Conservation (phyloP, 2,797 vertebrate species). For the Psittacula derbiana region DNA sequence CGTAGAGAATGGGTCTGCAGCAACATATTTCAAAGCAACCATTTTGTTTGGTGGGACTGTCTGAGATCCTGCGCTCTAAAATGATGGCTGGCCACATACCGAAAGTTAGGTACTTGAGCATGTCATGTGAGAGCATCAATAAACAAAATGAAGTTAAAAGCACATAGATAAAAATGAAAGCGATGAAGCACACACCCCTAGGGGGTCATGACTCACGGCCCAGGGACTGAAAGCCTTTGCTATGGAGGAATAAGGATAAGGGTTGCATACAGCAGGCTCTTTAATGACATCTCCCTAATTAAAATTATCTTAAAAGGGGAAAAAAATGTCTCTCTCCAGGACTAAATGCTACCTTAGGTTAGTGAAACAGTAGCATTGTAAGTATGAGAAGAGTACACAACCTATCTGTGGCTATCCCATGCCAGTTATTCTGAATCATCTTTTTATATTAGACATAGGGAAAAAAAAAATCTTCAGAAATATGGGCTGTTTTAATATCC, state of each 20-base stretch:
- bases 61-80: neutral
- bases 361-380: neutral
- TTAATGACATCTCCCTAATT: conserved; percentile 41
- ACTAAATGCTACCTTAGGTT: conserved; percentile 18
- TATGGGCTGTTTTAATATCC: conserved; percentile 61
- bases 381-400: neutral
- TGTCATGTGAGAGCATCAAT: neutral
- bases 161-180: neutral
- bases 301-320: conserved; percentile 1
- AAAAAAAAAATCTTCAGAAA: conserved; percentile 43
- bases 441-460: conserved; percentile 9
- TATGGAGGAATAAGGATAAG: conserved; percentile 48
- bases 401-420: neutral
- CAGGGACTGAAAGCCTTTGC: conserved; percentile 27
- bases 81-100: neutral
- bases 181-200: neutral
- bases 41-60: neutral
- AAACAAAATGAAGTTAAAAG: neutral
- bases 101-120: neutral
- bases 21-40: neutral
- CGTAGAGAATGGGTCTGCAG: neutral
- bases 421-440: conserved; percentile 22
- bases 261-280: conserved; percentile 65
- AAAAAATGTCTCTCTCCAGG: neutral
- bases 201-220: neutral